Conservation (phyloP, 2,113 vertebrate species). For the Mus spicilegus region DNA sequence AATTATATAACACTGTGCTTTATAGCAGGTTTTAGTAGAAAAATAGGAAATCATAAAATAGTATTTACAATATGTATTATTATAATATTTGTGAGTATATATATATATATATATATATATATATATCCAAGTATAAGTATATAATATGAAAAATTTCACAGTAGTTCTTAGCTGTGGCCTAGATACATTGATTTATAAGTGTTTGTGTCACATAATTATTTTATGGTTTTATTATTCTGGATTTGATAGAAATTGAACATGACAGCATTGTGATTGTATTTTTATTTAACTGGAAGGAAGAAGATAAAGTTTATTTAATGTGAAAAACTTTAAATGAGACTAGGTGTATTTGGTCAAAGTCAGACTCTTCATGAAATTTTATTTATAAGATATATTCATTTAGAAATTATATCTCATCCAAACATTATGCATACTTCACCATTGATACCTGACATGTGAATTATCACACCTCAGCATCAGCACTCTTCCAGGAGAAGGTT, state of each 20-base stretch:
- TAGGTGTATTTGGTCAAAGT: neutral
- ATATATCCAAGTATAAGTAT: neutral
- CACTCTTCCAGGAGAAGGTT: neutral
- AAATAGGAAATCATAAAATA: neutral
- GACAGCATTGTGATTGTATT: slow-evolving; percentile 1
- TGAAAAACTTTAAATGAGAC: slow-evolving; percentile 42
- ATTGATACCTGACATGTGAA: neutral
- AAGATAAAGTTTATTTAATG: neutral
- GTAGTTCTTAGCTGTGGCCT: neutral
- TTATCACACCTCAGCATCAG: neutral
- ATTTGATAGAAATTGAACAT: slow-evolving; percentile 35
- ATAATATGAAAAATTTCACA: neutral
- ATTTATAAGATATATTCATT: neutral
- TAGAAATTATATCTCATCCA: slow-evolving; percentile 16
- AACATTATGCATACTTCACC: neutral
- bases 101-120: neutral
- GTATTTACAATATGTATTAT: neutral
- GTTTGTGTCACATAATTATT: slow-evolving; percentile 13
- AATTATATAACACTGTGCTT: neutral
- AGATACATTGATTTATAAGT: slow-evolving; percentile 44
- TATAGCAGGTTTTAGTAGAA: neutral
- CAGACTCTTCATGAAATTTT: neutral
- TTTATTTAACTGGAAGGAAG: neutral
- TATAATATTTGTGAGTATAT: neutral
- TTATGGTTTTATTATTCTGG: slow-evolving; percentile 29